Base-by-base conservation (phyloP, 2,888 invertebrate species). In the Cordilura impudica region DNA sequence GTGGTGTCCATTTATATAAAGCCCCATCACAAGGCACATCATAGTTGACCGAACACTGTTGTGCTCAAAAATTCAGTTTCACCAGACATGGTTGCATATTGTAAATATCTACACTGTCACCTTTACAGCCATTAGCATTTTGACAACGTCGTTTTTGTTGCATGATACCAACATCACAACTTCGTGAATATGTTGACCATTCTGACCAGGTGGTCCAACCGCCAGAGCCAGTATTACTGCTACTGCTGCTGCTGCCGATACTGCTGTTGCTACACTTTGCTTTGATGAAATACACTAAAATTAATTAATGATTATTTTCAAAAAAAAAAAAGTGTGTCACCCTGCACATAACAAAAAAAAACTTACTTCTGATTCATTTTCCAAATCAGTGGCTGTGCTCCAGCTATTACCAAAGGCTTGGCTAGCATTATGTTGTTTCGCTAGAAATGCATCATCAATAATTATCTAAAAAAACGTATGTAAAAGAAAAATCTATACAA, bases 71-170 rank as follows among this genome's bases (percentile, higher is more conserved):
- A 89, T 98, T 97, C 83, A 93, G 91, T 56, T 91, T 91, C 82
- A 93, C 93, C n/a, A 94, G 94, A 89, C 98, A 98, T 0, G 95
- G 94, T 95, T 97, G 95, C 94, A 96, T 96, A 88, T 97, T 97
- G 90, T 97, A 98, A 84, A 97, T 95, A 70, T 95, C 92, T 43
- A 95, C 94, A 1, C 94, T 93, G 84, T 96, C 95, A 10, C 97
- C 96, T 67, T 94, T 92, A 87, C 97, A 97, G 7, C 94, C 93
- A 1, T 94, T 93, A 2, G 93, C 92, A 18, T 93, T 92, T 82
- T 94, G 93, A 88, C 97, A 98, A 39, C 95, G 93, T 81, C 97
- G 91, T 76, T 96, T 93, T 89, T 97, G 97, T 78, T 95, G 93
- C 12, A 96, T 94, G 67, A 96, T 95, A 26, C 98, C 98, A 1